These are phyloP conservation scores for Erpetoichthys calabaricus DNA, from an alignment of 2,797 vertebrate species.

Conservation along the genomic window DNA sequence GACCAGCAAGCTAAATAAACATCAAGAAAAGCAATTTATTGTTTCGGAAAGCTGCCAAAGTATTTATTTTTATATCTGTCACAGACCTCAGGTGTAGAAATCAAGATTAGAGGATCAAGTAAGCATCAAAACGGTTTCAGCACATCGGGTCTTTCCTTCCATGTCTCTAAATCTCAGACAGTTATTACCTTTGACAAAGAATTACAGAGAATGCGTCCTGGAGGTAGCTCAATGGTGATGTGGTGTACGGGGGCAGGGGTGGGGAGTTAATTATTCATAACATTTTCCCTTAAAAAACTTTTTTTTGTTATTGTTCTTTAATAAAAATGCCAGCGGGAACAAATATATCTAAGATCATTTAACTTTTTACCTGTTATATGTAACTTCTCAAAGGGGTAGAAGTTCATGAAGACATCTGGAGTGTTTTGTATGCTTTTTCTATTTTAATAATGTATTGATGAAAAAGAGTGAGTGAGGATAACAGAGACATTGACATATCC, in stretches of 20 bases:
- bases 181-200: conserved; percentile 9
- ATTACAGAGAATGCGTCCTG: conserved; percentile 5
- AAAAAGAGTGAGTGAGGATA: no score
- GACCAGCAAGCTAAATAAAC: conserved; percentile 16
- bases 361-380: no score
- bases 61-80: conserved; percentile 16
- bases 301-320: not conserved
- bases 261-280: conserved; percentile 12
- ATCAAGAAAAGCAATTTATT: conserved; percentile 15
- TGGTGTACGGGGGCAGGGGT: not conserved
- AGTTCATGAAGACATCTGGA: no score
- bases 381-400: no score
- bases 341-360: no score
- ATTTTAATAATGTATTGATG: no score
- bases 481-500: no score
- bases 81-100: conserved; percentile 18
- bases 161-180: conserved; percentile 8
- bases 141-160: conserved; percentile 3
- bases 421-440: no score
- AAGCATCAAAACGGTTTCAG: conserved; percentile 16
- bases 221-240: conserved; percentile 1
- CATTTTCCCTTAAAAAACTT: conserved; percentile 8
- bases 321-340: not conserved
- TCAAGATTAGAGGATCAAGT: conserved; percentile 23
- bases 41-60: conserved; percentile 17